A percentile compares a stretch with the other conserved stretches of the same genome.
Conservation (phyloP, 1,140 invertebrate species). For the Bacillus rossius region DNA sequence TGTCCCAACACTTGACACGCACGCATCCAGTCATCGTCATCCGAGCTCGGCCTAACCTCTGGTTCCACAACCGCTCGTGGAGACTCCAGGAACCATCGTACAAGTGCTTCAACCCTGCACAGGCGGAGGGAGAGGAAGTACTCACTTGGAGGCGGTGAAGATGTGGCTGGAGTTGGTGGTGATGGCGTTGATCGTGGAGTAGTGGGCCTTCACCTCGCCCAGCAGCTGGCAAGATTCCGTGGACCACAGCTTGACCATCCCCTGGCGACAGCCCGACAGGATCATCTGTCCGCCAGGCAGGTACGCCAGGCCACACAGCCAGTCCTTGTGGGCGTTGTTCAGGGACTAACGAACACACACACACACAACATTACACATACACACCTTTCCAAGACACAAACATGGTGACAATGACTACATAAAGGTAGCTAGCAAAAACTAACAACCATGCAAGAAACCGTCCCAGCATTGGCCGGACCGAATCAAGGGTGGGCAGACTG, state of each 20-base stretch:
- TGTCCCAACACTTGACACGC: too few relatives aligned
- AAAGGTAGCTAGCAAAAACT: neutral
- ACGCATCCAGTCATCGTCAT: too few relatives aligned
- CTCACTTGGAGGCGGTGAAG: constrained; percentile 71
- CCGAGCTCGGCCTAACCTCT: too few relatives aligned
- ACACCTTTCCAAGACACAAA: neutral
- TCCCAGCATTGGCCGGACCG: neutral
- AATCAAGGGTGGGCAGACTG: too few relatives aligned
- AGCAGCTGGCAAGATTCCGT: constrained; percentile 55
- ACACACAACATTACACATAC: too few relatives aligned
- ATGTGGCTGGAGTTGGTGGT: constrained; percentile 64
- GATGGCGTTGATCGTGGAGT: constrained; percentile 69
- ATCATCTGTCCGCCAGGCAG: constrained; percentile 55
- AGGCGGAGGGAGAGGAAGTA: constrained; percentile 20
- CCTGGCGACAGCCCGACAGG: constrained; percentile 72
- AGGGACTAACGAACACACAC: constrained; percentile 66
- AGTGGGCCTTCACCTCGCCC: constrained; percentile 68
- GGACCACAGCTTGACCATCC: constrained; percentile 67
- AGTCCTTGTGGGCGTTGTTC: constrained; percentile 85
- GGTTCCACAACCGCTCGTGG: too few relatives aligned
- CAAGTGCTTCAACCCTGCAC: too few relatives aligned
- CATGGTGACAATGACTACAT: neutral
- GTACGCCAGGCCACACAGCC: constrained; percentile 74
- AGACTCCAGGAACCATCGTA: too few relatives aligned
- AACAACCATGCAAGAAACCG: neutral